Evolutionary conservation across 2,888 invertebrate species (phyloP).

Genomic region (Rhagonycha lutea): DNA sequence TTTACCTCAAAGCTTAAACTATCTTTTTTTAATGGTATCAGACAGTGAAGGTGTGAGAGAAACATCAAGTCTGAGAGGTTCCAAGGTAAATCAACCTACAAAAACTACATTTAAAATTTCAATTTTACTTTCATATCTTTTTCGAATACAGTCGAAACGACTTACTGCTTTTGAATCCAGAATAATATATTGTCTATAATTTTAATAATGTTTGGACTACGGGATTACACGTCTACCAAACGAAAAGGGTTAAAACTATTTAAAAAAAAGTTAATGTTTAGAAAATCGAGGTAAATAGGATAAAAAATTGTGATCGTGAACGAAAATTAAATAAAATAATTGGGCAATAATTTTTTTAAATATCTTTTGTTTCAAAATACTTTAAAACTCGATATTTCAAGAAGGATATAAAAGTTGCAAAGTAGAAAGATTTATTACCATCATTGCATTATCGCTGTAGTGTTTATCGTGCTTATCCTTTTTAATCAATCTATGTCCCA

Average conservation of each 20-base stretch:
- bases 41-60: slow-evolving; percentile 12
- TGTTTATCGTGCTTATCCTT: slow-evolving; percentile 25
- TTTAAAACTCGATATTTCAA: slow-evolving; percentile 20
- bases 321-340: not conserved
- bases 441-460: slow-evolving; percentile 26
- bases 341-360: not conserved
- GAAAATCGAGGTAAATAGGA: not conserved
- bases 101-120: slow-evolving; percentile 26
- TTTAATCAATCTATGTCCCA: slow-evolving; percentile 26
- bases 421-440: slow-evolving; percentile 24
- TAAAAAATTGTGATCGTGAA: not conserved
- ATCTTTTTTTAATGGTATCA: slow-evolving; percentile 13
- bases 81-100: slow-evolving; percentile 19
- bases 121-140: slow-evolving; percentile 28
- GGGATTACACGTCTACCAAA: not conserved
- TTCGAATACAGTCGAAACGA: slow-evolving; percentile 26
- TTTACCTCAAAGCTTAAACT: slow-evolving; percentile 14
- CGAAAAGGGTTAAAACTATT: not conserved
- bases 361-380: not conserved
- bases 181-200: slow-evolving; percentile 12
- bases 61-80: slow-evolving; percentile 9
- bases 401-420: slow-evolving; percentile 25
- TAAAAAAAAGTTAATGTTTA: not conserved
- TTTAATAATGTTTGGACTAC: not conserved
- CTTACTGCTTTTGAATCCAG: slow-evolving; percentile 23